Conservation (phyloP, 2,113 vertebrate species). For the Muscicapa adusta region DNA sequence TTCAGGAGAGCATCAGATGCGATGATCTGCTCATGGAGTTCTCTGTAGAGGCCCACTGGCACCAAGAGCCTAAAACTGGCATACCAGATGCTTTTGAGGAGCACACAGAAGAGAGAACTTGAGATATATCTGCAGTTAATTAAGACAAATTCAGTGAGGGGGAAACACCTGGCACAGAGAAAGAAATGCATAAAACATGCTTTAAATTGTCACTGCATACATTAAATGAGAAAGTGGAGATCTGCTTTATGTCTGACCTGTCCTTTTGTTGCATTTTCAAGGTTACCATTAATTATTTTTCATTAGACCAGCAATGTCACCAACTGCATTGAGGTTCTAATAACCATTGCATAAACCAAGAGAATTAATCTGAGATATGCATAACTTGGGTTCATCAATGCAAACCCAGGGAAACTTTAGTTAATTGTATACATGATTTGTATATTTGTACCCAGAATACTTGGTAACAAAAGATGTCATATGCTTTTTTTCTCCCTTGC, state of each 20-base stretch:
- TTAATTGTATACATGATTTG: neutral
- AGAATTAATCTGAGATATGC: neutral
- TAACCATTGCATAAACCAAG: neutral
- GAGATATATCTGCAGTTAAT: neutral
- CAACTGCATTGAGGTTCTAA: neutral
- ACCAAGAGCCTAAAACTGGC: neutral
- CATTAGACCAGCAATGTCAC: neutral
- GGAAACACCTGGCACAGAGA: neutral
- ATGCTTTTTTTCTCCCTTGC: neutral
- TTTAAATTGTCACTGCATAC: neutral
- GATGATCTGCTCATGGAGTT: neutral
- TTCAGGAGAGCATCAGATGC: neutral
- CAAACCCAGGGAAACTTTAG: neutral
- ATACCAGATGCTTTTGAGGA: neutral
- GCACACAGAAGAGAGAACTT: neutral
- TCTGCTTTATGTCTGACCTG: accelerated
- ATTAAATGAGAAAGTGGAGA: neutral
- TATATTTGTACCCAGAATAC: neutral
- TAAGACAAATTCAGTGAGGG: neutral
- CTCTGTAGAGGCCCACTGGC: accelerated
- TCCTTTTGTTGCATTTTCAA: neutral
- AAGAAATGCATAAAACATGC: neutral
- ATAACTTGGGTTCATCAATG: neutral
- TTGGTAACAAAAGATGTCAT: neutral
- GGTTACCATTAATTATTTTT: neutral